Evolutionary conservation across 2,888 invertebrate species (phyloP).

Genomic region (Shargacucullia verbasci): DNA sequence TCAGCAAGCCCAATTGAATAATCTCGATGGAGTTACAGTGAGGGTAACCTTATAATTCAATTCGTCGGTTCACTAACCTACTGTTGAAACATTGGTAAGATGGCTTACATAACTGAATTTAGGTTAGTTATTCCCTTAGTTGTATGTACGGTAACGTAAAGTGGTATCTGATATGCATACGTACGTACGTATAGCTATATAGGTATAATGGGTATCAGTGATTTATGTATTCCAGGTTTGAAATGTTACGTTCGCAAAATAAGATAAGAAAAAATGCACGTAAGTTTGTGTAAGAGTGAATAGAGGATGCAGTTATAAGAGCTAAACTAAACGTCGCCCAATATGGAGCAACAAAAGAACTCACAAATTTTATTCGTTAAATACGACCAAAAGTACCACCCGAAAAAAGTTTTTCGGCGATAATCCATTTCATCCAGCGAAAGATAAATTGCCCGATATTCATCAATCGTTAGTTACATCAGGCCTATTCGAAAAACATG

Average conservation of each 20-base stretch:
- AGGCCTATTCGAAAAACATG: conserved; percentile 8
- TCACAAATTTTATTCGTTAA: too few relatives aligned
- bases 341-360: too few relatives aligned
- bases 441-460: conserved; percentile 23
- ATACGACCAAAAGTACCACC: too few relatives aligned
- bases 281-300: too few relatives aligned
- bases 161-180: conserved; percentile 31
- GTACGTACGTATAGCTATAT: too few relatives aligned
- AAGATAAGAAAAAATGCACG: too few relatives aligned
- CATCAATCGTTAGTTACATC: conserved; percentile 15
- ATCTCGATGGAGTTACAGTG: conserved; percentile 64
- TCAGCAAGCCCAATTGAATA: conserved; percentile 70
- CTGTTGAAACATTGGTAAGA: conserved; percentile 60
- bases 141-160: conserved; percentile 26
- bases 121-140: conserved; percentile 54
- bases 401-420: background rate
- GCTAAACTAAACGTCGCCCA: too few relatives aligned
- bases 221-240: too few relatives aligned
- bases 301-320: too few relatives aligned
- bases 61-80: conserved; percentile 67
- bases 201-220: too few relatives aligned
- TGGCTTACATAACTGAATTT: conserved; percentile 71
- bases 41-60: conserved; percentile 71
- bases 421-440: conserved; percentile 5
- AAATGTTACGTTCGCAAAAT: too few relatives aligned